Evolutionary conservation across 1,140 invertebrate species (phyloP).

Genomic region (Bradysia coprophila): DNA sequence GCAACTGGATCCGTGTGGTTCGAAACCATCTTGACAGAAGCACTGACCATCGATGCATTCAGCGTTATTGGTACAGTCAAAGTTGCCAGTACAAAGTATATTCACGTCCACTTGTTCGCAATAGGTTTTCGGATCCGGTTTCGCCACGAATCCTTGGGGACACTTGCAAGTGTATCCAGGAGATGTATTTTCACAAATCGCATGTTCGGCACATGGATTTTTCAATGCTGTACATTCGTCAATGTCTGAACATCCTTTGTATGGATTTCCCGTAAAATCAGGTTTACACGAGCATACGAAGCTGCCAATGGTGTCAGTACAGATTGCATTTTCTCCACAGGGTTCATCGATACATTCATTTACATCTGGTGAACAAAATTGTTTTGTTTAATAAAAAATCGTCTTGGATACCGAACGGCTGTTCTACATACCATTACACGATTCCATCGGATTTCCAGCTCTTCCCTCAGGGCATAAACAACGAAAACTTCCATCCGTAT

Average conservation of each 20-base stretch:
- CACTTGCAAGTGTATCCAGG: constrained; percentile 80
- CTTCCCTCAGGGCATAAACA: constrained; percentile 61
- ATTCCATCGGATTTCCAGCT: constrained; percentile 47
- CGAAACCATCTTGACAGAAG: constrained; percentile 77
- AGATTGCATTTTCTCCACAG: constrained; percentile 68
- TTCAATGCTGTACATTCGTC: constrained; percentile 72
- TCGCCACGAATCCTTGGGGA: constrained; percentile 70
- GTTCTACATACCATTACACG: constrained; percentile 41
- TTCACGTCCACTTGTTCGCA: constrained; percentile 78
- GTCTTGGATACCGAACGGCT: constrained; percentile 13
- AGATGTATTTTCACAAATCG: constrained; percentile 68
- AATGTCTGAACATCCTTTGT: constrained; percentile 70
- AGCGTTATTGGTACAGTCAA: constrained; percentile 82
- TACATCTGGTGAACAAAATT: constrained; percentile 38
- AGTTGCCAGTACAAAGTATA: constrained; percentile 69
- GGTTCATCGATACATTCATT: constrained; percentile 75
- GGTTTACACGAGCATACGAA: constrained; percentile 65
- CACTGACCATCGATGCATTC: constrained; percentile 78
- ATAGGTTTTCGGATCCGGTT: constrained; percentile 60
- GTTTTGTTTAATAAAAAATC: constrained; percentile 4
- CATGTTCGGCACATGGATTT: constrained; percentile 68
- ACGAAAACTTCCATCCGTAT: constrained; percentile 48
- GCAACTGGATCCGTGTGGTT: constrained; percentile 56
- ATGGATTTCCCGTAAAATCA: constrained; percentile 71
- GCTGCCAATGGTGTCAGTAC: constrained; percentile 71